phyloP scores from a whole-genome alignment of 2,113 vertebrate genomes.

The Actenoides lindsayi region DNA sequence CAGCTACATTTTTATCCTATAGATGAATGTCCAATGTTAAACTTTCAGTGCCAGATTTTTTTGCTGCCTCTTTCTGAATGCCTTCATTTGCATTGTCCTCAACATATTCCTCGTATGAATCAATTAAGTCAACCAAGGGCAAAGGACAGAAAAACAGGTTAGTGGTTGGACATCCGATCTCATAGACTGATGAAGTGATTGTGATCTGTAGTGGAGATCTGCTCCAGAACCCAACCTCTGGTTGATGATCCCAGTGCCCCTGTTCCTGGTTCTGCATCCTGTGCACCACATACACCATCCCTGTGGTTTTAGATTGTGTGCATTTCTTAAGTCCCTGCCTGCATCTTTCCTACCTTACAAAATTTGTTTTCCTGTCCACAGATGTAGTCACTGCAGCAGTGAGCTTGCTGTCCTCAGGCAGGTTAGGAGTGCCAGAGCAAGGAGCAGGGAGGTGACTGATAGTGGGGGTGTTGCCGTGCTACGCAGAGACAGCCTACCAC shows the following conservation, averaged over 20 bases:
- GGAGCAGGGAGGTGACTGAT: neutral
- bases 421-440: neutral
- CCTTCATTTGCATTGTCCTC: neutral
- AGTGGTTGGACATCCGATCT: neutral
- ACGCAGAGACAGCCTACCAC: neutral
- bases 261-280: neutral
- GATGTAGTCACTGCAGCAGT: neutral
- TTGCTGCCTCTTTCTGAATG: neutral
- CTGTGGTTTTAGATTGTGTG: neutral
- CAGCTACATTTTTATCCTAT: neutral
- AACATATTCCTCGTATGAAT: neutral
- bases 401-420: neutral
- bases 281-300: fast-evolving
- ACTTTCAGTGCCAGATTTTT: neutral
- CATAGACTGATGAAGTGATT: neutral
- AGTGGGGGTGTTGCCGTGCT: neutral
- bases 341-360: neutral
- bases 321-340: neutral
- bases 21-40: neutral
- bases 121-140: neutral
- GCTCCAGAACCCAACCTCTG: neutral
- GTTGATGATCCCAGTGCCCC: neutral
- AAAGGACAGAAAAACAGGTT: neutral
- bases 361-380: neutral
- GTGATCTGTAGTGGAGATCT: neutral